Evolutionary conservation across 1,140 invertebrate species (phyloP).

Genomic region (Eueides isabella): DNA sequence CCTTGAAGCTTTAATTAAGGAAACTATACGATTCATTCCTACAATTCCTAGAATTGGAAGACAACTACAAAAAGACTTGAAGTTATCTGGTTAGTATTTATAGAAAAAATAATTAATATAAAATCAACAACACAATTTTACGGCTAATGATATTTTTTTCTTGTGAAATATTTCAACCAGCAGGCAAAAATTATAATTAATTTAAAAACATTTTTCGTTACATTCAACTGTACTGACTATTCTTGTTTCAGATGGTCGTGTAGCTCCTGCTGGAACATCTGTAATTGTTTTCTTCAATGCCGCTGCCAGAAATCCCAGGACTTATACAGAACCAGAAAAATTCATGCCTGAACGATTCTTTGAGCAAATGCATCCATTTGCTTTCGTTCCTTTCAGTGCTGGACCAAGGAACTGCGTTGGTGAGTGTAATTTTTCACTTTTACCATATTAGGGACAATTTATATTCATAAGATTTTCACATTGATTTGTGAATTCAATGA

Average conservation of each 20-base stretch:
- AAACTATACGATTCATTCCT: conserved; percentile 50
- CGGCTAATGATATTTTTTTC: too few relatives aligned
- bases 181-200: neutral
- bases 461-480: too few relatives aligned
- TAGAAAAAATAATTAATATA: neutral
- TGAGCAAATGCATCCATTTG: conserved; percentile 46
- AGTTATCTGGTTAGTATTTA: conserved; percentile 25
- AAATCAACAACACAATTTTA: too few relatives aligned
- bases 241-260: conserved; percentile 48
- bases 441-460: too few relatives aligned
- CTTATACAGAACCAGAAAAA: conserved; percentile 51
- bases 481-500: too few relatives aligned
- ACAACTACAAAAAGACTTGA: conserved; percentile 29
- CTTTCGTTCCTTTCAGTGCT: conserved; percentile 33
- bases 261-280: conserved; percentile 50
- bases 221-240: conserved; percentile 7
- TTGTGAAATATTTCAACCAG: neutral
- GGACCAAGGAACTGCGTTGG: conserved; percentile 51
- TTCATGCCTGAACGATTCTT: conserved; percentile 51
- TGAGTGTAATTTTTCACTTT: too few relatives aligned
- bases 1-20: conserved; percentile 54
- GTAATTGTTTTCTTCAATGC: conserved; percentile 53
- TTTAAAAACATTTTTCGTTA: neutral
- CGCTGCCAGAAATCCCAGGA: conserved; percentile 46
- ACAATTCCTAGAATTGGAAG: conserved; percentile 55